These are phyloP conservation scores for Parauchenoglanis ngamensis DNA, from an alignment of 2,797 vertebrate species.

Conservation along the genomic window DNA sequence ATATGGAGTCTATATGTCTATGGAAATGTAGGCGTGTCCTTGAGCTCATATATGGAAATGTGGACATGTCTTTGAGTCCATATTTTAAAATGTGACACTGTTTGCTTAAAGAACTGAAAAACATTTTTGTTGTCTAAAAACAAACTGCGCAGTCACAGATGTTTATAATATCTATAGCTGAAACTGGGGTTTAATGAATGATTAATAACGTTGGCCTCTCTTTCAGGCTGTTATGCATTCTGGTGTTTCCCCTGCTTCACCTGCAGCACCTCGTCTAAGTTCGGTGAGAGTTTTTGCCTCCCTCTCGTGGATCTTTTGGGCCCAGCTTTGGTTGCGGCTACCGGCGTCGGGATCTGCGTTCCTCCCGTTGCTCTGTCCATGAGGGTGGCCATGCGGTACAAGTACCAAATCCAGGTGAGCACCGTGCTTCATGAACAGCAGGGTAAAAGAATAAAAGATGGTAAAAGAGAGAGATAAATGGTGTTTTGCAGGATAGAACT, in stretches of 20 bases:
- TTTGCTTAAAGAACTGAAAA: background rate
- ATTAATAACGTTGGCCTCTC: background rate
- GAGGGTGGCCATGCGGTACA: conserved; percentile 52
- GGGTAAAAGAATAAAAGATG: background rate
- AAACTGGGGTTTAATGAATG: background rate
- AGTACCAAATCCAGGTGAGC: conserved; percentile 52
- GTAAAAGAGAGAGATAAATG: background rate
- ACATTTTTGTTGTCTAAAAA: background rate
- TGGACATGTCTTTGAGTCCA: background rate
- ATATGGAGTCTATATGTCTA: background rate
- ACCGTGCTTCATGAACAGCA: background rate
- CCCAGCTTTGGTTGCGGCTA: background rate
- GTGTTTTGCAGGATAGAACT: background rate
- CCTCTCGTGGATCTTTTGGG: conserved; percentile 43
- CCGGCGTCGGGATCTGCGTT: conserved; percentile 20
- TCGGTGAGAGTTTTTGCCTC: conserved; percentile 52
- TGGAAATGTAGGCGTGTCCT: background rate
- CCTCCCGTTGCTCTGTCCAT: conserved; percentile 51
- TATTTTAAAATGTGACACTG: background rate
- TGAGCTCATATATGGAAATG: background rate
- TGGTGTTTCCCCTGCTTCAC: conserved; percentile 59
- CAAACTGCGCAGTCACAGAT: background rate
- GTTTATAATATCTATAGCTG: no score
- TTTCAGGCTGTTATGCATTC: conserved; percentile 52
- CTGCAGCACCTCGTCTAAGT: conserved; percentile 42